Evolutionary conservation across 2,888 invertebrate genomes (phyloP).

Genomic region (Fragum sueziense): DNA sequence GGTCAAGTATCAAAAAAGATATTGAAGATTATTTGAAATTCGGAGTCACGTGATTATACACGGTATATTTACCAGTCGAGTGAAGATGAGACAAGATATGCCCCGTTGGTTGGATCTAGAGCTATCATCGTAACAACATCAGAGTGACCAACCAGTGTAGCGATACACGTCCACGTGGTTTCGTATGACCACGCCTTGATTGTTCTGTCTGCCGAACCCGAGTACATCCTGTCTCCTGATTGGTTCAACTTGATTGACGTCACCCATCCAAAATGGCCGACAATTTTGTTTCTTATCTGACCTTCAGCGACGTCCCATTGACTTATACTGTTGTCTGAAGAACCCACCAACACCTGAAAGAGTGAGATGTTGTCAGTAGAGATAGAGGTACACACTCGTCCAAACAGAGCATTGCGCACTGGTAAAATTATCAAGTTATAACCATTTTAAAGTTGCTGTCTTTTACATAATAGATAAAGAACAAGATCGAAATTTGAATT

Average conservation of each 20-base stretch:
- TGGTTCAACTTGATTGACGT: slow-evolving; percentile 64
- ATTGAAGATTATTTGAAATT: no score
- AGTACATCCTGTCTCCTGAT: slow-evolving; percentile 65
- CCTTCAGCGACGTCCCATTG: slow-evolving; percentile 26
- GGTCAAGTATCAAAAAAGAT: no score
- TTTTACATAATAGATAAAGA: no score
- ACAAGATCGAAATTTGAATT: no score
- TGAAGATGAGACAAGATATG: slow-evolving; percentile 40
- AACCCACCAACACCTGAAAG: slow-evolving; percentile 49
- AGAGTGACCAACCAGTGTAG: slow-evolving; percentile 44
- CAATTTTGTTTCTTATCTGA: neutral
- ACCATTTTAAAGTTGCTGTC: no score
- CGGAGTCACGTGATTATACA: no score
- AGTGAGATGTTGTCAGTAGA: no score
- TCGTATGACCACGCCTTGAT: slow-evolving; percentile 38
- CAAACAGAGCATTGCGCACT: no score
- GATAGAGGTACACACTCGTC: no score
- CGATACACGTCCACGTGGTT: slow-evolving; percentile 22
- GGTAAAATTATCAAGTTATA: no score
- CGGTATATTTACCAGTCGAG: slow-evolving; percentile 44
- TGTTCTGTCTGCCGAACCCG: slow-evolving; percentile 59
- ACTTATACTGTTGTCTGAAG: slow-evolving; percentile 24
- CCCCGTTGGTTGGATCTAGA: slow-evolving; percentile 13
- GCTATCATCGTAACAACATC: slow-evolving; percentile 32
- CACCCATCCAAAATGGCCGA: slow-evolving; percentile 36